phyloP scores from a whole-genome alignment of 2,113 vertebrate genomes.

The Hipposideros armiger region DNA sequence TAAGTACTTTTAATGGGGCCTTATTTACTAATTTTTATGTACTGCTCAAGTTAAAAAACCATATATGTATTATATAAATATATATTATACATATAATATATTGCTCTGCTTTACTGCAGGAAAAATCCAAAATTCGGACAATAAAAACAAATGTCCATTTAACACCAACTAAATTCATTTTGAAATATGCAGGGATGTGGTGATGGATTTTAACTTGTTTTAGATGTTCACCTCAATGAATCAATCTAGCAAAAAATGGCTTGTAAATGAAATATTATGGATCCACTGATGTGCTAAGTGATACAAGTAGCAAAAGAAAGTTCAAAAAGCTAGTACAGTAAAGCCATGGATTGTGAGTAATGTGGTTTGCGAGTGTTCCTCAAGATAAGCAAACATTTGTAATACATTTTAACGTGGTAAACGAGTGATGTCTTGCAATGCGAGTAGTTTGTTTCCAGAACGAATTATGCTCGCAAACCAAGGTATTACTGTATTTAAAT shows the following conservation, averaged over 20 bases:
- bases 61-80: conserved; percentile 84
- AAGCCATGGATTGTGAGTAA: no score
- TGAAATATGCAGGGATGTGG: conserved; percentile 85
- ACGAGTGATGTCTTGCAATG: no score
- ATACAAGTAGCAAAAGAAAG: conserved; percentile 67
- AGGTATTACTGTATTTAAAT: conserved; percentile 41
- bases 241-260: conserved; percentile 83
- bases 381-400: no score
- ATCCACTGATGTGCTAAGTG: conserved; percentile 67
- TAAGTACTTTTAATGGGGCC: conserved; percentile 91
- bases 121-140: conserved; percentile 86
- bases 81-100: neutral
- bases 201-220: conserved; percentile 82
- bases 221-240: conserved; percentile 81
- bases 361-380: no score
- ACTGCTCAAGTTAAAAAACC: conserved; percentile 88
- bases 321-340: neutral
- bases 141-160: conserved; percentile 88
- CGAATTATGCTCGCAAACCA: no score
- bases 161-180: conserved; percentile 86
- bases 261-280: conserved; percentile 81
- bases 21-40: conserved; percentile 92
- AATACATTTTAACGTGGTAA: no score
- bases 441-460: no score
- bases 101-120: conserved; percentile 85